These are phyloP conservation scores for Columba janthina DNA, from an alignment of 2,113 vertebrate species.

Conservation along the genomic window DNA sequence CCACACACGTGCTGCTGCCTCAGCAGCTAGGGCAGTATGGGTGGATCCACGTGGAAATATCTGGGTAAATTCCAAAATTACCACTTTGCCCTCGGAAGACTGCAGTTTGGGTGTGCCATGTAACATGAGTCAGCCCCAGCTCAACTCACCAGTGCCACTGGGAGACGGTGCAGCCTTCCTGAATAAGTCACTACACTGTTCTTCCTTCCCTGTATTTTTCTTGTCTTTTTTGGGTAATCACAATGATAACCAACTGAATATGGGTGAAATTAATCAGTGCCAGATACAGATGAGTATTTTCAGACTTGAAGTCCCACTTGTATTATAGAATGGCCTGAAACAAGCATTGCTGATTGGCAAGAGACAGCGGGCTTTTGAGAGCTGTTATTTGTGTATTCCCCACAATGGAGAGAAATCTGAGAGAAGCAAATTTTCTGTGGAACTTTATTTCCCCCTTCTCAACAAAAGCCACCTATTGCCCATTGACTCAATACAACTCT, in stretches of 20 bases:
- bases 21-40: neutral
- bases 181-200: neutral
- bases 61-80: neutral
- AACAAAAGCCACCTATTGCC: neutral
- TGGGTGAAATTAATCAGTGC: neutral
- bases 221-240: neutral
- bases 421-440: neutral
- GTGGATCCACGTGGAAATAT: neutral
- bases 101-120: neutral
- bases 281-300: neutral
- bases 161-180: neutral
- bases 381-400: neutral
- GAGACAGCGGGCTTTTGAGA: neutral
- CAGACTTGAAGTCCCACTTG: neutral
- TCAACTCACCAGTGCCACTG: neutral
- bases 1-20: neutral
- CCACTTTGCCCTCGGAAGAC: neutral
- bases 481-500: neutral
- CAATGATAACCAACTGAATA: neutral
- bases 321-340: neutral
- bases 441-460: neutral
- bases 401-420: neutral
- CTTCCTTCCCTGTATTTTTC: neutral
- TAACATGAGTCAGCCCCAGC: neutral
- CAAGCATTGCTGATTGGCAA: neutral